These are phyloP conservation scores for Leptinotarsa rubiginosa DNA, from an alignment of 2,888 invertebrate species.

Conservation along the genomic window DNA sequence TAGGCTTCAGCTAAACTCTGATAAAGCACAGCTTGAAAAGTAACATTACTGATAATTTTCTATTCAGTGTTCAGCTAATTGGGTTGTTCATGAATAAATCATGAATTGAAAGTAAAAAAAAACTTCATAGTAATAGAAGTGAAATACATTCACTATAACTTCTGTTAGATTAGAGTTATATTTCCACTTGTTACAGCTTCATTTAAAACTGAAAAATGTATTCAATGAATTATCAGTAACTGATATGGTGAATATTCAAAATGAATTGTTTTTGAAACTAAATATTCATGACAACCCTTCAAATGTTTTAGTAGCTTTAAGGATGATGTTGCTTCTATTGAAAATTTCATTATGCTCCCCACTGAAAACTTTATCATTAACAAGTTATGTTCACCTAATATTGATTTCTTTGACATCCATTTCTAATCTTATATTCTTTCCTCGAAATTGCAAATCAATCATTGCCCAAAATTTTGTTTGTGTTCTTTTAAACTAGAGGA, in stretches of 20 bases:
- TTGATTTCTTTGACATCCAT: no score
- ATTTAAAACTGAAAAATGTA: neutral
- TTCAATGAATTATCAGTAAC: neutral
- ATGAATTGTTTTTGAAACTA: neutral
- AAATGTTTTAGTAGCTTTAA: neutral
- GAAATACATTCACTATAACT: neutral
- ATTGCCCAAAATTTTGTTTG: no score
- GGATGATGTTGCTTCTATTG: neutral
- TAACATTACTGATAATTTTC: constrained; percentile 12
- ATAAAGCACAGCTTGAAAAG: constrained; percentile 23
- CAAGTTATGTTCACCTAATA: no score
- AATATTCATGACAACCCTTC: neutral
- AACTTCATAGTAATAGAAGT: neutral
- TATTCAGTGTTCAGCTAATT: constrained; percentile 20
- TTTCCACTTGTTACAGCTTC: no score
- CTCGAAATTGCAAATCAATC: no score
- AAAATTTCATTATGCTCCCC: neutral
- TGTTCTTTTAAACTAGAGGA: no score
- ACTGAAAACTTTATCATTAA: no score
- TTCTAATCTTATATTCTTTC: no score
- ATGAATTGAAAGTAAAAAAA: neutral
- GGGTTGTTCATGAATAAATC: constrained; percentile 10
- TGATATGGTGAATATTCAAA: neutral
- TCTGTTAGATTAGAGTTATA: no score
- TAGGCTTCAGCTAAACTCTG: constrained; percentile 22